Evolutionary conservation across 2,797 vertebrate genomes (phyloP).

Genomic region (Antennarius maculatus): DNA sequence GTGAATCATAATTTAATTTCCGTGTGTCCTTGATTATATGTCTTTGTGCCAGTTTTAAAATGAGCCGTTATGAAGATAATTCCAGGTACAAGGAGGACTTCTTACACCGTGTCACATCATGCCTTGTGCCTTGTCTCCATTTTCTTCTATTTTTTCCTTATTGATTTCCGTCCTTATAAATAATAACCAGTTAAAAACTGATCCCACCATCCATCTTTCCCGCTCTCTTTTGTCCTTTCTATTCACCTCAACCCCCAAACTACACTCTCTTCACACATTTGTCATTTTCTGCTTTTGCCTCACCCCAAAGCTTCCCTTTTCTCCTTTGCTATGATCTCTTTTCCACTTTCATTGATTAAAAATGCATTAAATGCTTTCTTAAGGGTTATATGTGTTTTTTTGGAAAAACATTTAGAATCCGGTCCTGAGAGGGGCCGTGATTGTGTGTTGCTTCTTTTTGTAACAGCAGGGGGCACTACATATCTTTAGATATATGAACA

Average conservation of each 20-base stretch:
- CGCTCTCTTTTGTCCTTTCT: conserved; percentile 3
- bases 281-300: not conserved
- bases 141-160: not conserved
- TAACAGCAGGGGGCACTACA: conserved; percentile 60
- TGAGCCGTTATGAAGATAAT: not conserved
- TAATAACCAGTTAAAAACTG: conserved; percentile 18
- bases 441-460: conserved; percentile 9
- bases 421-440: not conserved
- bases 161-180: conserved; percentile 30
- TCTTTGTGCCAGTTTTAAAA: conserved; percentile 2
- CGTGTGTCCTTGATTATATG: too few relatives aligned
- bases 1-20: conserved; percentile 1
- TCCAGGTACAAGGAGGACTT: not conserved
- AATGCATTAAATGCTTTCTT: conserved; percentile 12
- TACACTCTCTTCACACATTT: not conserved
- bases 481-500: conserved; percentile 15
- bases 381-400: conserved; percentile 1
- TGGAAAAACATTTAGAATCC: conserved; percentile 7
- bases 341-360: conserved; percentile 10
- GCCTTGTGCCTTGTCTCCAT: not conserved
- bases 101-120: conserved; percentile 16
- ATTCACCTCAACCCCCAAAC: too few relatives aligned
- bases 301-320: conserved; percentile 1
- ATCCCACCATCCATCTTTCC: conserved; percentile 6
- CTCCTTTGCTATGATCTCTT: not conserved